A percentile compares a stretch with the other conserved stretches of the same genome.
These are phyloP conservation scores for Anolis apletophallus DNA, from an alignment of 2,797 vertebrate species.

Conservation along the genomic window DNA sequence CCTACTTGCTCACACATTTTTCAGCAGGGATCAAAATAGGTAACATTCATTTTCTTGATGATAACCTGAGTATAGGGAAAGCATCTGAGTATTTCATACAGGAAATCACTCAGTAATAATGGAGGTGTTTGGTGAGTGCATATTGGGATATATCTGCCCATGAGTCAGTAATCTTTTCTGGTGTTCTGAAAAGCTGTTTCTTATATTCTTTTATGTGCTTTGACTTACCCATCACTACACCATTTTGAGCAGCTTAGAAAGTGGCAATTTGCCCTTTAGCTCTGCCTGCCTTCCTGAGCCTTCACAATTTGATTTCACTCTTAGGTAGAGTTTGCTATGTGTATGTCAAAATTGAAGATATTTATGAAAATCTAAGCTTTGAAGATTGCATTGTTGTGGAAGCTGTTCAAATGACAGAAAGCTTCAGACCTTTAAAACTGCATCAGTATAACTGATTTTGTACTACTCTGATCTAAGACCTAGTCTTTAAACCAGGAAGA, in stretches of 20 bases:
- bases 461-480: neutral
- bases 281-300: neutral
- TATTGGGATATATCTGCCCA: constrained; percentile 21
- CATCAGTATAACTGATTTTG: neutral
- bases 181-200: constrained; percentile 39
- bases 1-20: constrained; percentile 43
- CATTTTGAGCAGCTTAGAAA: constrained; percentile 19
- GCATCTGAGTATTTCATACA: constrained; percentile 26
- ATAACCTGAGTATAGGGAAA: constrained; percentile 33
- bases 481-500: neutral
- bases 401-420: constrained; percentile 26
- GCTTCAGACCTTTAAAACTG: constrained; percentile 9
- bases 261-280: constrained; percentile 47
- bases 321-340: constrained; percentile 3
- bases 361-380: constrained; percentile 50
- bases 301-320: constrained; percentile 47
- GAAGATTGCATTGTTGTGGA: constrained; percentile 4
- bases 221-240: constrained; percentile 16
- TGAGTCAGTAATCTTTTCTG: constrained; percentile 30
- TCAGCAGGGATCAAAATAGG: neutral
- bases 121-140: constrained; percentile 29
- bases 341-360: constrained; percentile 25
- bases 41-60: constrained; percentile 45
- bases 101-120: constrained; percentile 31
- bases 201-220: constrained; percentile 46